phyloP scores from a whole-genome alignment of 2,113 vertebrate species.

The Chionomys nivalis region DNA sequence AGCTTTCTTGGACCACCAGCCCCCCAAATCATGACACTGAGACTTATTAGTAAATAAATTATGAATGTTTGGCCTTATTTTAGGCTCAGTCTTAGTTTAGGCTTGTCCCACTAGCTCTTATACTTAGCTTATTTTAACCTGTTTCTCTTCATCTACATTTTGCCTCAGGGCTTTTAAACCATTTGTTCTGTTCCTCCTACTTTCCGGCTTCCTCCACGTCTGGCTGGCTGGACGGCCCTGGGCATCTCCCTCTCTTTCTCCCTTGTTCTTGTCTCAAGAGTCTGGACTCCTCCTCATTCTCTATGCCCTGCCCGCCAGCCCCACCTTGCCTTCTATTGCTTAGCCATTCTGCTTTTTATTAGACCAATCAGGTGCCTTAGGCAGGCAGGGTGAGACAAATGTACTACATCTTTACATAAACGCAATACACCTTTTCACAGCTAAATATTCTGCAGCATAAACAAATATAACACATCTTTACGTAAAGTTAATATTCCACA shows the following conservation, averaged over 20 bases:
- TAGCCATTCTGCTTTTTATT: too few relatives aligned
- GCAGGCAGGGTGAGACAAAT: too few relatives aligned
- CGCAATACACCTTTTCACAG: too few relatives aligned
- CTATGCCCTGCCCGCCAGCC: neutral
- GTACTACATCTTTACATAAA: too few relatives aligned
- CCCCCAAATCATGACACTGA: neutral
- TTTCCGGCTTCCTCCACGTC: too few relatives aligned
- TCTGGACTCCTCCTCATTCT: neutral
- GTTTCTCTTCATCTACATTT: neutral
- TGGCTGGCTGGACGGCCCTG: neutral
- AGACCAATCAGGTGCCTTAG: too few relatives aligned
- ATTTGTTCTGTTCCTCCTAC: neutral
- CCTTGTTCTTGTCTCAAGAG: neutral
- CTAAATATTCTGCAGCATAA: too few relatives aligned
- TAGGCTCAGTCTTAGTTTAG: neutral
- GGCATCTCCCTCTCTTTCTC: neutral
- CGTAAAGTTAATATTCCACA: neutral
- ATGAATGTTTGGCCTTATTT: neutral
- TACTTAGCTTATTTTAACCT: neutral
- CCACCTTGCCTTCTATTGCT: neutral
- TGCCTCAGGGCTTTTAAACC: neutral
- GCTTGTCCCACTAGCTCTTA: neutral
- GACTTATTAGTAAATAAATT: neutral
- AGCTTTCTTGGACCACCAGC: neutral
- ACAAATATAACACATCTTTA: too few relatives aligned